phyloP scores from a whole-genome alignment of 2,113 vertebrate species.

The Hoplias malabaricus region DNA sequence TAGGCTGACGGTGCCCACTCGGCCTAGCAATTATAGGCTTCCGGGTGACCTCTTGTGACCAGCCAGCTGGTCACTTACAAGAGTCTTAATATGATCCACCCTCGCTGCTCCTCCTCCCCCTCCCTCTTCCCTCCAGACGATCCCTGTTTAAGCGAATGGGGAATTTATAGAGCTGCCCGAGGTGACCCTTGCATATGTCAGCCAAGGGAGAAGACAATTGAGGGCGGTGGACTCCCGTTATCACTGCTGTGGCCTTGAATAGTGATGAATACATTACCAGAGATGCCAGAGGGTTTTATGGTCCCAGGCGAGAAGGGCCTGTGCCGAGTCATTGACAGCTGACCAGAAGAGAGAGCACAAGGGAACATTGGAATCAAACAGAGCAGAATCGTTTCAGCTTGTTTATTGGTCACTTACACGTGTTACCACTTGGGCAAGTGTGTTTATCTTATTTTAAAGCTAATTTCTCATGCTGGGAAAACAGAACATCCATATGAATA shows the following conservation, averaged over 20 bases:
- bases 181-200: slow-evolving; percentile 35
- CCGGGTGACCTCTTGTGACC: slow-evolving; percentile 20
- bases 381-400: background rate
- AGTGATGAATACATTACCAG: slow-evolving; percentile 32
- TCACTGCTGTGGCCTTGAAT: slow-evolving; percentile 28
- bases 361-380: background rate
- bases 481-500: too few relatives aligned
- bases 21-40: slow-evolving; percentile 40
- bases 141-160: slow-evolving; percentile 36
- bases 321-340: background rate
- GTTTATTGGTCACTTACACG: background rate
- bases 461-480: too few relatives aligned
- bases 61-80: slow-evolving; percentile 28
- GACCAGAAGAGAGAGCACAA: background rate
- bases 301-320: background rate
- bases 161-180: slow-evolving; percentile 20
- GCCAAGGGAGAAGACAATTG: slow-evolving; percentile 7
- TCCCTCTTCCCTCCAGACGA: background rate
- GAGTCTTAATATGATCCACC: slow-evolving; percentile 32
- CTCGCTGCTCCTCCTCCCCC: slow-evolving; percentile 13
- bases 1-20: background rate
- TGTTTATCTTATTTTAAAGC: too few relatives aligned
- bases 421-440: slow-evolving; percentile 23
- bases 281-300: slow-evolving; percentile 27
- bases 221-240: slow-evolving; percentile 35